Percentiles rank a stretch among this genome's conserved stretches.
These are phyloP conservation scores for Cryptocephalus moraei DNA, from an alignment of 2,888 invertebrate species.

Conservation along the genomic window DNA sequence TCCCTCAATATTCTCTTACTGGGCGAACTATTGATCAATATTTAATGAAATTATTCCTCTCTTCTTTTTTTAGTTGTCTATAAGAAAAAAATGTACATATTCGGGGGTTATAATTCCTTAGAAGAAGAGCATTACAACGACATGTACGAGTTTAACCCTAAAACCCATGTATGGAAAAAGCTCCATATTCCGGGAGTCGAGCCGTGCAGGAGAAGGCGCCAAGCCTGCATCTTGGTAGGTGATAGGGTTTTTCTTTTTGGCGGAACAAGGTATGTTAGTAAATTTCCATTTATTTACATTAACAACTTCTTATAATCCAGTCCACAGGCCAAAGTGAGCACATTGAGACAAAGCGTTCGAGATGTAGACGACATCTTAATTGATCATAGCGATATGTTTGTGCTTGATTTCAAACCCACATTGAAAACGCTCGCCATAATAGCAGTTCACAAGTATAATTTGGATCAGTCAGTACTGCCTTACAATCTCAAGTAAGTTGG, in stretches of 20 bases:
- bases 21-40: too few relatives aligned
- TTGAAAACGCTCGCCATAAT: conserved; percentile 64
- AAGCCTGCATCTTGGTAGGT: conserved; percentile 68
- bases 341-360: not conserved
- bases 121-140: conserved; percentile 73
- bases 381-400: conserved; percentile 75
- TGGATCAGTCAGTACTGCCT: conserved; percentile 56
- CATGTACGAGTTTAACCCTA: conserved; percentile 62
- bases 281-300: not conserved
- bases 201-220: conserved; percentile 60
- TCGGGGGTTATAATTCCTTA: conserved; percentile 82
- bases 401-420: conserved; percentile 68
- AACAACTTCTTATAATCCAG: conserved; percentile 1
- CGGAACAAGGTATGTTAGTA: conserved; percentile 63
- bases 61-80: conserved; percentile 59
- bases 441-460: conserved; percentile 51
- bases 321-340: conserved; percentile 4
- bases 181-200: conserved; percentile 47
- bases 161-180: conserved; percentile 49
- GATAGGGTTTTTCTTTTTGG: conserved; percentile 77
- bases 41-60: not conserved
- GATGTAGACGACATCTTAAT: conserved; percentile 45
- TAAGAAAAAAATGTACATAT: conserved; percentile 69
- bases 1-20: too few relatives aligned
- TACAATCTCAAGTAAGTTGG: conserved; percentile 49